Evolutionary conservation across 2,888 invertebrate species (phyloP).

Genomic region (Eupithecia subfuscata): DNA sequence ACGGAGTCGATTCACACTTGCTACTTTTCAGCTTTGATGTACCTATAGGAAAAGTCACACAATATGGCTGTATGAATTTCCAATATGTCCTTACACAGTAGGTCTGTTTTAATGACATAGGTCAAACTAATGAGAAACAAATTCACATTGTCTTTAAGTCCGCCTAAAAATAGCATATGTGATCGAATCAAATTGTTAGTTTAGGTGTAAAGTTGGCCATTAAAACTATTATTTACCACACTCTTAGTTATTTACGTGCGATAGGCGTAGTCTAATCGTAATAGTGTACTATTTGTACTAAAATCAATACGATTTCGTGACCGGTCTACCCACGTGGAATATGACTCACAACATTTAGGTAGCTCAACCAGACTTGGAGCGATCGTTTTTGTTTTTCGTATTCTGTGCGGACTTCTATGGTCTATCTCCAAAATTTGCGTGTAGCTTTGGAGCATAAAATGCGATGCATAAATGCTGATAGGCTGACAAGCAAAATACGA

Average conservation of each 20-base stretch:
- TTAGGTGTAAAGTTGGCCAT: neutral
- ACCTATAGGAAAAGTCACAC: neutral
- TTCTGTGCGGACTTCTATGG: neutral
- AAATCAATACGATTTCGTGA: constrained; percentile 71
- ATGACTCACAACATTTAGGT: constrained; percentile 59
- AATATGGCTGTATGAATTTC: neutral
- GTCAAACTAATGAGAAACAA: neutral
- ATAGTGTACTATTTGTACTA: constrained; percentile 62
- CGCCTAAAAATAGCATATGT: constrained; percentile 11
- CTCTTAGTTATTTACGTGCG: constrained; percentile 14
- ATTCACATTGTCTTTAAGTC: neutral
- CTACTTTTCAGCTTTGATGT: constrained; percentile 9
- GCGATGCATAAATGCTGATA: neutral
- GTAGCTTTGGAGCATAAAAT: neutral
- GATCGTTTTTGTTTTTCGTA: neutral
- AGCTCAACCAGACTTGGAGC: neutral
- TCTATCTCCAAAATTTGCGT: neutral
- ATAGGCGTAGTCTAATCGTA: constrained; percentile 48
- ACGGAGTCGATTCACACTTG: constrained; percentile 23
- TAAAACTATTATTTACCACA: constrained; percentile 17
- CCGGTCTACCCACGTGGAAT: constrained; percentile 55
- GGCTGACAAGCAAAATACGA: too few relatives aligned
- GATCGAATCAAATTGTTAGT: neutral
- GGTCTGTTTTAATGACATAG: neutral
- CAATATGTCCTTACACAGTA: neutral